phyloP scores from a whole-genome alignment of 2,113 vertebrate genomes.

The Triplophysa siluroides region DNA sequence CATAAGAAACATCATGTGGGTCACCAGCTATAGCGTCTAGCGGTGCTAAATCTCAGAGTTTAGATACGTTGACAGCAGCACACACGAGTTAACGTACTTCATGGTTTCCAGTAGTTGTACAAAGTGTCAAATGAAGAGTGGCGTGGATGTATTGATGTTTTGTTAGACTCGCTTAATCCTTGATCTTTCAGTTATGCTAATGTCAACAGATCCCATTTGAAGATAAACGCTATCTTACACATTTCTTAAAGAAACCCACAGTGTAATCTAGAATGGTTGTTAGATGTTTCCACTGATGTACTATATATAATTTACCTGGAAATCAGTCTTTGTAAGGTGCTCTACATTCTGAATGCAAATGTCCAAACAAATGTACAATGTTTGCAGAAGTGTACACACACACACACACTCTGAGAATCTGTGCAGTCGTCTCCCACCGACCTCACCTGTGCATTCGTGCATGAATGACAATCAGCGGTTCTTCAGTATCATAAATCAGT shows the following conservation, averaged over 20 bases:
- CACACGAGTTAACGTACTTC: not conserved
- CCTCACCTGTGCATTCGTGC: not conserved
- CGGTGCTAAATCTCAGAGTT: constrained; percentile 1
- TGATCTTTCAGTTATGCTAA: not conserved
- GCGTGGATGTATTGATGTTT: not conserved
- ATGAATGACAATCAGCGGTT: constrained; percentile 18
- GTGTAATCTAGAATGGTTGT: not conserved
- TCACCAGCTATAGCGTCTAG: constrained; percentile 5
- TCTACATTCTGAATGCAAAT: not conserved
- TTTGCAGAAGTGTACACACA: not conserved
- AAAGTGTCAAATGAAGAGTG: not conserved
- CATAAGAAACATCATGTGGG: not conserved
- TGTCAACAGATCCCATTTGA: not conserved
- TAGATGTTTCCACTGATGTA: too few species aligned
- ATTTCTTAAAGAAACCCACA: not conserved
- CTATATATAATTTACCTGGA: too few species aligned
- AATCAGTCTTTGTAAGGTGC: too few species aligned
- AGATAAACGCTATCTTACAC: not conserved
- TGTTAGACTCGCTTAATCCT: not conserved
- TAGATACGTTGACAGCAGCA: not conserved
- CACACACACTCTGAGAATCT: not conserved
- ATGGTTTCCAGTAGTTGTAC: not conserved
- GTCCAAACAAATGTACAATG: not conserved
- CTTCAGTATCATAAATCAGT: constrained; percentile 16
- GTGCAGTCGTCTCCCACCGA: not conserved